Percentiles rank a stretch among this genome's conserved stretches.
These are phyloP conservation scores for Mimachlamys varia DNA, from an alignment of 2,888 invertebrate species.

Conservation along the genomic window DNA sequence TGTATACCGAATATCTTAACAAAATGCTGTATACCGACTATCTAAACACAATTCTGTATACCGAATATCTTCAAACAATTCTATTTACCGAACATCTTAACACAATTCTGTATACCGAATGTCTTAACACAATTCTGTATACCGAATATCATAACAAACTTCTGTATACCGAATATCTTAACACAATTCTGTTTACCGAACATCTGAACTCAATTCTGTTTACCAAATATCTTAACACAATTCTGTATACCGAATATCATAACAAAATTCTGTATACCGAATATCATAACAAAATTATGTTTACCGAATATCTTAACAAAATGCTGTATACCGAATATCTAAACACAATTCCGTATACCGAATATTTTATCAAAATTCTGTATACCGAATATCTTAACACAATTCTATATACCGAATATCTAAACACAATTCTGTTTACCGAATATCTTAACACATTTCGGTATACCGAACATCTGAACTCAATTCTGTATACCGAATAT, in stretches of 20 bases:
- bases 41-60: background rate
- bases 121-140: background rate
- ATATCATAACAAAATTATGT: background rate
- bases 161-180: background rate
- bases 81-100: background rate
- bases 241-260: background rate
- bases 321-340: background rate
- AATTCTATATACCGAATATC: background rate
- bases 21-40: background rate
- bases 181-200: background rate
- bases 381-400: background rate
- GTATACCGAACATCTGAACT: background rate
- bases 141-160: background rate
- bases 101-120: background rate
- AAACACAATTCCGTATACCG: background rate
- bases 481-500: background rate
- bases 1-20: background rate
- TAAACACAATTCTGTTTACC: background rate
- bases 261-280: background rate
- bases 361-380: background rate
- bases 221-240: background rate
- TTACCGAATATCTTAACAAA: background rate
- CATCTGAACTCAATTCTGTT: background rate
- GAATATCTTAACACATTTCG: background rate
- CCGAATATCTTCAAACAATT: background rate